Conservation (phyloP, 1,140 invertebrate genomes). For the Meteorus sp. region DNA sequence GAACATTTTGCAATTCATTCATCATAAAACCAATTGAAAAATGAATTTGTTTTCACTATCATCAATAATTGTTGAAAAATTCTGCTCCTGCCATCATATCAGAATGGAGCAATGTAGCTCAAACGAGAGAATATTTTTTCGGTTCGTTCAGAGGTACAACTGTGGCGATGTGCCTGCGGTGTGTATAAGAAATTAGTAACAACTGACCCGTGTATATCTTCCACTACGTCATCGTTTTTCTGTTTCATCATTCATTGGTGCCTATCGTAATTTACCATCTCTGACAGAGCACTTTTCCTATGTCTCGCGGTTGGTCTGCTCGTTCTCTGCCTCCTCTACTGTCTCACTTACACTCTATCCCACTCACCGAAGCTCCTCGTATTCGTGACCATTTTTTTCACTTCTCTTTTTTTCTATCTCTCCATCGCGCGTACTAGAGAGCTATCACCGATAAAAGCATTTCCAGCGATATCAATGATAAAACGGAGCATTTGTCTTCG, state of each 20-base stretch:
- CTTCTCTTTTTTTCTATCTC: conserved; percentile 13
- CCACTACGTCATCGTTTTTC: conserved; percentile 26
- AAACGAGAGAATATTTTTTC: too few relatives aligned
- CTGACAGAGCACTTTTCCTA: conserved; percentile 32
- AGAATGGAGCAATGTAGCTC: too few relatives aligned
- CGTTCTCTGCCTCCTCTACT: not conserved
- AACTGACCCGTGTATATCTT: not conserved
- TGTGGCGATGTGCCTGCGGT: too few relatives aligned
- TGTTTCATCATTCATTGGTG: conserved; percentile 25
- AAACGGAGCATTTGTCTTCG: conserved; percentile 31
- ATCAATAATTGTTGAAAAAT: too few relatives aligned
- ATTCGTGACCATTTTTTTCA: conserved; percentile 1
- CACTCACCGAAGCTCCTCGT: not conserved
- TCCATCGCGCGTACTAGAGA: conserved; percentile 15
- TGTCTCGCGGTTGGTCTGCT: not conserved
- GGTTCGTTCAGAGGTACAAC: too few relatives aligned
- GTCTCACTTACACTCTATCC: not conserved
- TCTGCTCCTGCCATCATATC: too few relatives aligned
- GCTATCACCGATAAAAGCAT: conserved; percentile 36
- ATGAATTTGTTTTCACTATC: too few relatives aligned
- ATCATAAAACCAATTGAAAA: too few relatives aligned
- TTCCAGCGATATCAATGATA: conserved; percentile 35
- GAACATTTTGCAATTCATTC: too few relatives aligned
- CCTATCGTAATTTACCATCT: conserved; percentile 34
- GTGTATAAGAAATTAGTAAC: conserved; percentile 2